Conservation (phyloP, 2,888 invertebrate species). For the Phyto melanocephala region DNA sequence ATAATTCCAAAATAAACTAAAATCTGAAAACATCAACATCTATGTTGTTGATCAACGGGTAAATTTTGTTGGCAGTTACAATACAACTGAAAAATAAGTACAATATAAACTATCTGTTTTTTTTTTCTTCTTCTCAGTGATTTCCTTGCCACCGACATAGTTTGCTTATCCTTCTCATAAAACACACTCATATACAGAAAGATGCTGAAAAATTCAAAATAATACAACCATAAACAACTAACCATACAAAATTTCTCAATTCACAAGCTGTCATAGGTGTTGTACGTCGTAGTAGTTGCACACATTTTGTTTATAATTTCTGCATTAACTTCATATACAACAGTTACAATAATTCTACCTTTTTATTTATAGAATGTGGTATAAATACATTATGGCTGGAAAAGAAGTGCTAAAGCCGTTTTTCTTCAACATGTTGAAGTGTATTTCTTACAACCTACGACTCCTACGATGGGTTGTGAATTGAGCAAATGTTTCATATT, state of each 20-base stretch:
- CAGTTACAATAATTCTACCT: too few species aligned
- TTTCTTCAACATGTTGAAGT: neutral
- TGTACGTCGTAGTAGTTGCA: too few species aligned
- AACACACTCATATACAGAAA: neutral
- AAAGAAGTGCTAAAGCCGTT: too few species aligned
- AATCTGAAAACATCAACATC: neutral
- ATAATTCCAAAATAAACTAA: neutral
- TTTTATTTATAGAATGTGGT: too few species aligned
- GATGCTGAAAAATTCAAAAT: neutral
- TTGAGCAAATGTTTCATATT: neutral
- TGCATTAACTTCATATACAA: too few species aligned
- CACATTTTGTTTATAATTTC: too few species aligned
- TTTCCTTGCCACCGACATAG: neutral
- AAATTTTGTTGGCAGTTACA: constrained; percentile 52
- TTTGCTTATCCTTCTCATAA: neutral
- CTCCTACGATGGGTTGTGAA: too few species aligned
- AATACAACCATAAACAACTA: neutral
- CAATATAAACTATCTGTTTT: neutral
- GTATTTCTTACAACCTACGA: too few species aligned
- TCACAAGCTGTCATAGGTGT: too few species aligned
- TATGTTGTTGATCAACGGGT: constrained; percentile 51
- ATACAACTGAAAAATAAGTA: constrained; percentile 8
- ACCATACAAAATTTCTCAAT: neutral
- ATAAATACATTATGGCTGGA: too few species aligned
- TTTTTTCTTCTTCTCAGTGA: neutral